Conservation (phyloP, 2,888 invertebrate species). For the Eristalis tenax region DNA sequence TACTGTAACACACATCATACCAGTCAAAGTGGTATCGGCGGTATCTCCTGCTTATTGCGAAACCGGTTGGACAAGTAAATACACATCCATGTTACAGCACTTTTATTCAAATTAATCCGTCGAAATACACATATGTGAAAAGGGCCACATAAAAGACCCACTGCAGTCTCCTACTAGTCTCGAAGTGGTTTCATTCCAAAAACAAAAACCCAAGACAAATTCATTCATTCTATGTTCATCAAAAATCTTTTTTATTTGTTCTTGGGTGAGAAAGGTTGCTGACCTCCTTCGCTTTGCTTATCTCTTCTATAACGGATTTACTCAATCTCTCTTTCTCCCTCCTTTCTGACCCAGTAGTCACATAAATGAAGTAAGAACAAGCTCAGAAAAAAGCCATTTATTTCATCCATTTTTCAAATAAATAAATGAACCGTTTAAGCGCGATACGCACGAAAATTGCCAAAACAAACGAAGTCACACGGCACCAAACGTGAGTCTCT, state of each 20-base stretch:
- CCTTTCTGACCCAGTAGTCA: not conserved
- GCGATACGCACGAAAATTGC: conserved; percentile 62
- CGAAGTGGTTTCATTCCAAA: conserved; percentile 22
- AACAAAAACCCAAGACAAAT: conserved; percentile 35
- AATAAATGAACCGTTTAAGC: conserved; percentile 70
- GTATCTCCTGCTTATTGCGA: conserved; percentile 19
- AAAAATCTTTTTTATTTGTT: conserved; percentile 42
- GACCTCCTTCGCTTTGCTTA: conserved; percentile 41
- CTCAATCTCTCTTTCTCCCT: conserved; percentile 35
- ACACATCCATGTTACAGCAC: conserved; percentile 11
- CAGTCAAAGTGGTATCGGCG: conserved; percentile 2
- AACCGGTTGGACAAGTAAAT: conserved; percentile 46
- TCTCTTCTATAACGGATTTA: conserved; percentile 63
- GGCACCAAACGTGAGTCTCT: not conserved
- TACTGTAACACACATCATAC: not conserved
- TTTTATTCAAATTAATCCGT: not conserved
- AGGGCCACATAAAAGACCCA: conserved; percentile 16
- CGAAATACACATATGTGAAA: not conserved
- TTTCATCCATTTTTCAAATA: conserved; percentile 54
- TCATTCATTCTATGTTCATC: conserved; percentile 49
- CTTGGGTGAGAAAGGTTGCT: conserved; percentile 29
- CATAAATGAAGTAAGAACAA: conserved; percentile 4
- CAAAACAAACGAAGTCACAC: conserved; percentile 52
- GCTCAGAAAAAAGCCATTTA: conserved; percentile 38
- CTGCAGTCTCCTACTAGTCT: conserved; percentile 1